phyloP scores from a whole-genome alignment of 2,888 invertebrate genomes.

The Chromoteleia sp. region DNA sequence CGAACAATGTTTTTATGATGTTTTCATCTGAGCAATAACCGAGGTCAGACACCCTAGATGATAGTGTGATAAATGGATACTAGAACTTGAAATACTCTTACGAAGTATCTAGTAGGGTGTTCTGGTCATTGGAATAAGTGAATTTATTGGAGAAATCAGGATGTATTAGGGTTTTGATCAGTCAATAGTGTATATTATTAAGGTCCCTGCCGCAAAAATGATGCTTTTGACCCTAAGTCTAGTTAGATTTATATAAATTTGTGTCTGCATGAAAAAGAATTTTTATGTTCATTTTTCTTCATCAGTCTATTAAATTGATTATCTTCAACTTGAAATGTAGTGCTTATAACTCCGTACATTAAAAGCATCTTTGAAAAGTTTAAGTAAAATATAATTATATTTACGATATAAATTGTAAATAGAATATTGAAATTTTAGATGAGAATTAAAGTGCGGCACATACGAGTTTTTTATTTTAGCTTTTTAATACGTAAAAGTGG shows the following conservation, averaged over 20 bases:
- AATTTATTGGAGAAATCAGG: constrained; percentile 19
- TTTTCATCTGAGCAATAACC: neutral
- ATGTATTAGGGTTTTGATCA: constrained; percentile 1
- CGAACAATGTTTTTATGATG: neutral
- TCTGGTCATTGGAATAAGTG: neutral
- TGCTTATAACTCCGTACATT: no score
- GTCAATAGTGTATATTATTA: neutral
- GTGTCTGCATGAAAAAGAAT: neutral
- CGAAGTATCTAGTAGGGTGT: neutral
- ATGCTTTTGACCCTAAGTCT: neutral
- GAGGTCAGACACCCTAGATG: neutral
- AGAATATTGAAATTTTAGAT: no score
- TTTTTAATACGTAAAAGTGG: no score
- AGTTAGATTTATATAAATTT: neutral
- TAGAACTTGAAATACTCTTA: neutral
- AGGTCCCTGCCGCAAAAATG: neutral
- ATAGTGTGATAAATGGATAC: neutral
- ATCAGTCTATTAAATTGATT: no score
- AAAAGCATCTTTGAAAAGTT: no score
- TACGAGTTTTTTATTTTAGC: no score
- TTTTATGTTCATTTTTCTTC: no score
- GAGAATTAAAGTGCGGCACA: no score
- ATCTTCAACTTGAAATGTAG: no score
- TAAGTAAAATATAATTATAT: no score
- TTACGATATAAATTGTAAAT: no score